Base-by-base conservation (phyloP, 2,797 vertebrate species). In the Bryconaethiops microstoma region DNA sequence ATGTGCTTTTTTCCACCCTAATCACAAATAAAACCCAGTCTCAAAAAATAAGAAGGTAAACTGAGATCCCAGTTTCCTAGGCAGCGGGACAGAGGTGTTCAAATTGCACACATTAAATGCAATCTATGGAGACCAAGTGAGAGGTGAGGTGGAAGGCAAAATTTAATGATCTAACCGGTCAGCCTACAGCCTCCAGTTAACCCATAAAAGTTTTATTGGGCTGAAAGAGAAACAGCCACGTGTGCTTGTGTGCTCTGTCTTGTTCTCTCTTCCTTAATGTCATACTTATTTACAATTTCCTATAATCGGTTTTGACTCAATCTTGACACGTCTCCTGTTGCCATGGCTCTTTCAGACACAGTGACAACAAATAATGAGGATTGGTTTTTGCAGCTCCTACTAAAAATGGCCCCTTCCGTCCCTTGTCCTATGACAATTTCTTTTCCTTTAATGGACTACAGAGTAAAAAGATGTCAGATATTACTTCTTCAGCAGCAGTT, bases 101-200 rank as follows among this genome's bases (percentile, higher is more conserved):
- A 23, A 60, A 74, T 59, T 40, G 54, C 71, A 74, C 39, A 60
- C 54, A 59, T 74, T 77, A 77, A 74, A 84, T 63, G 71, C 71
- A 77, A 80, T 76, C 74, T 81, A 81, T 77, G 73, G 71, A 77
- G 54, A 78, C 62, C 45, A 74, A 39, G 45, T 80, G 74, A 80
- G 23, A 17, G 64, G n/a, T 57, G 71, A 76, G 78, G 76, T 81
- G 83, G 71, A 54, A 76, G 71, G 69, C 52, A 70, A 79, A 70
- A 74, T 78, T 64, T 79, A 83, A 80, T 73, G 42, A 70, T n/a
- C 64, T 60, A 72, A 40, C 60, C 65, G 79, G 45, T 74, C 40
- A 50, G 50, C 69, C 17, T 25, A 52, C 71, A 25, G 48, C 45
- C 12, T 48, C 74, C 12, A 70, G 60, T 64, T 70, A 71, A 54